Evolutionary conservation across 1,140 invertebrate genomes (phyloP), one percentile per base, ranked within the genome.

Genomic region (Arctopsyche grandis): DNA sequence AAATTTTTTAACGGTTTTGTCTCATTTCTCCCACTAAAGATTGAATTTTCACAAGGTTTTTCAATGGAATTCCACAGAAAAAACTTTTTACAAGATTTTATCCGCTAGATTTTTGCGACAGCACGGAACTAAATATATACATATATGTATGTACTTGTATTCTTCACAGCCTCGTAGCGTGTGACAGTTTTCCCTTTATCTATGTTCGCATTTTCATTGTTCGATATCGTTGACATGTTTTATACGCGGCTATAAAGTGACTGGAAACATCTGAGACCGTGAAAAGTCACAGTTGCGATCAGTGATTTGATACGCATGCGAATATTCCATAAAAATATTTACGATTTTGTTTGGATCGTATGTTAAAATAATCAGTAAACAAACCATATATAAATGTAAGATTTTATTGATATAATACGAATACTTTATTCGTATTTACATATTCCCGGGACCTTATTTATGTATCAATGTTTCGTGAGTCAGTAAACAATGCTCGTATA

Each of bases 321-420:
- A 60, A 60, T 60, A 19, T 19, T 19, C 56, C 56, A 60, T 60
- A 60, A 60, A 60, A 60, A 60, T 60, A 19, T 38, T 60, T 60
- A 60, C 9, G 56, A 60, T 21, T 19, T 5, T 60, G 56, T 60
- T 7, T 21, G 19, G 14, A 19, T 60, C 16, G 16, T 60, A 60
- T 21, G 56, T 60, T 19, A 60, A 60, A 60, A 19, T 60, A 19
- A 19, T 60, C 56, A 60, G 56, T 21, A 21, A 60, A 21, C 56
- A 21, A 60, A 60, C 56, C 7, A 9, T 60, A 60, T 60, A 60
- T 38, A 60, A 60, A 60, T 52, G 16, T 60, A 60, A 1, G 16
- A n/a, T 60, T 60, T 60, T 19, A 19, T 60, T 16, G 56, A n/a
- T 19, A 21, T 7, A 60, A 60, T 19, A 60, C 16, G 56, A 19